Evolutionary conservation across 2,888 invertebrate species (phyloP).

Genomic region (Ditula angustiorana): DNA sequence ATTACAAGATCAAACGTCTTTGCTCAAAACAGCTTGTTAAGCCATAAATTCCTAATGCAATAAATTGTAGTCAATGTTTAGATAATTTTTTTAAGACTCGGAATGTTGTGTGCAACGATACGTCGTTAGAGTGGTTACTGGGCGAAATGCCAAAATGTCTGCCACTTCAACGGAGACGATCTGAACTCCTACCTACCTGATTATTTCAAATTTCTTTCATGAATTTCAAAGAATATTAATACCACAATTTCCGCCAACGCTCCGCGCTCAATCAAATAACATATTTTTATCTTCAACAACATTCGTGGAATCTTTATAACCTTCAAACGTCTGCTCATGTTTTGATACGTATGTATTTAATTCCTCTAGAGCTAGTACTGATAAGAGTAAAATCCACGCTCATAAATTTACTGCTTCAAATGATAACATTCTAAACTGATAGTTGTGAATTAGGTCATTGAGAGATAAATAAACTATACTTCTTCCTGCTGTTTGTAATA

Average conservation of each 20-base stretch:
- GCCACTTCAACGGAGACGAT: conserved; percentile 21
- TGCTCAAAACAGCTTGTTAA: conserved; percentile 17
- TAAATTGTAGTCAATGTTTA: conserved; percentile 11
- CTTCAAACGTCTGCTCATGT: conserved; percentile 18
- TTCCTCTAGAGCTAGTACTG: conserved; percentile 8
- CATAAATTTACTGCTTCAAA: conserved; percentile 28
- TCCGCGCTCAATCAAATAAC: conserved; percentile 2
- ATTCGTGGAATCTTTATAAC: conserved; percentile 13
- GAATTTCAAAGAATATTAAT: conserved; percentile 14
- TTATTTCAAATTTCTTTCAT: conserved; percentile 31
- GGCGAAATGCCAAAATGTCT: conserved; percentile 39
- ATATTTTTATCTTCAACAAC: conserved; percentile 7
- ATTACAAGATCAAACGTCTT: conserved; percentile 6
- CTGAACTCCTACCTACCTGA: conserved; percentile 11
- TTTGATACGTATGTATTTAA: conserved; percentile 18
- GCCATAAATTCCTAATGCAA: conserved; percentile 8
- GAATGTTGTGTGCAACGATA: conserved; percentile 18
- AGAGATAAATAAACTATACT: conserved; percentile 29
- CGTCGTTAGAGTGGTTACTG: conserved; percentile 19
- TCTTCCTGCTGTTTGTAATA: conserved; percentile 29
- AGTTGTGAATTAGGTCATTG: conserved; percentile 40
- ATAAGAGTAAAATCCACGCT: conserved; percentile 34
- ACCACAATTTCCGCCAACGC: background rate
- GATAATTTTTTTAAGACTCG: conserved; percentile 5
- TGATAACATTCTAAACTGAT: conserved; percentile 33